These are phyloP conservation scores for Tragopan temminckii DNA, from an alignment of 2,797 vertebrate genomes.

Conservation along the genomic window DNA sequence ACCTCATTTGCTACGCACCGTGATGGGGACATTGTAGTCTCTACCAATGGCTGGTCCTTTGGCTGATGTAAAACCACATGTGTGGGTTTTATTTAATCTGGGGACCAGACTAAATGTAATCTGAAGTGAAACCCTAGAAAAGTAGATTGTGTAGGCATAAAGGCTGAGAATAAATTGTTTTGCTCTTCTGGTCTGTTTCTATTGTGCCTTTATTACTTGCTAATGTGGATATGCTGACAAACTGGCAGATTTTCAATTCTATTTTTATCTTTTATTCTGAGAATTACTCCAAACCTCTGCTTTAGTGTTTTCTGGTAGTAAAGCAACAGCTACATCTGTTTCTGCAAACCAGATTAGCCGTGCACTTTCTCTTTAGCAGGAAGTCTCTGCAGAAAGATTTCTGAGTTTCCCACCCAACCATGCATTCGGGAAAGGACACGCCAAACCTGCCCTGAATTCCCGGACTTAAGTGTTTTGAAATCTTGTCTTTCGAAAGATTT, in stretches of 20 bases:
- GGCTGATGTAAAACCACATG: neutral
- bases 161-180: neutral
- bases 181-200: neutral
- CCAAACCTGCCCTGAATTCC: conserved; percentile 34
- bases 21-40: neutral
- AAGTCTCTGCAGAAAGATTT: conserved; percentile 34
- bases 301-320: conserved; percentile 27
- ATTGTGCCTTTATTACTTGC: neutral
- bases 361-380: conserved; percentile 58
- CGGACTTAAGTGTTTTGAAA: conserved; percentile 13
- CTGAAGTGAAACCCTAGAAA: neutral
- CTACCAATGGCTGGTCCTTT: neutral
- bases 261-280: conserved; percentile 15
- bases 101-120: neutral
- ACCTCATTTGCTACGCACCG: neutral
- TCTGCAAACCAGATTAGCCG: neutral
- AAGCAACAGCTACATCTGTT: conserved; percentile 9
- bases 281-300: neutral
- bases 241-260: neutral
- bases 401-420: conserved; percentile 1
- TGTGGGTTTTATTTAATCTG: neutral
- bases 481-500: conserved; percentile 68
- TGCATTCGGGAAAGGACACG: conserved; percentile 36
- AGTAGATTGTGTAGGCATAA: neutral
- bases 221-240: neutral